Base-by-base conservation (phyloP, 2,113 vertebrate genomes). In the Silurus glanis region DNA sequence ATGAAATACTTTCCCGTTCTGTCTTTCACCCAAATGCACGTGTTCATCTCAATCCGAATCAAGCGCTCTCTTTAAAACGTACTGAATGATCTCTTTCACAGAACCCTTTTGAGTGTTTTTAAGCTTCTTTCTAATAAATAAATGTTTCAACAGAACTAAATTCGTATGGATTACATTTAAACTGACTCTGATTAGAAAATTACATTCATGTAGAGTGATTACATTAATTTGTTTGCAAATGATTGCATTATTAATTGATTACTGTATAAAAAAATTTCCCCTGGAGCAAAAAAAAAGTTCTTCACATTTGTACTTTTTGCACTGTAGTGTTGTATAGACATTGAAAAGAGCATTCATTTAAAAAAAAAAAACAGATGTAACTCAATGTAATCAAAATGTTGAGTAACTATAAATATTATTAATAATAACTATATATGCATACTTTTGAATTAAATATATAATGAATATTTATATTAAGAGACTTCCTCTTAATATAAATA, bases 21-120 rank as follows among this genome's bases (percentile, higher is more conserved):
- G 72, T 53, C 80, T 55, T 59, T 64, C 69, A 72, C 37, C 23
- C 74, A 82, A 59, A 17, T 55, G 21, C 13, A 9, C n/a, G 25
- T 53, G 64, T 51, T 21, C 45, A 9, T 45, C 47, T 85, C 25
- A 13, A 47, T 87, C 47, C 9, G 66, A 64, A 59, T 53, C 67
- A 37, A 53, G 5, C n/a, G 19, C 59, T 3, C 23, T 62, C 62
- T 80, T 72, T 55, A 9, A 76, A 78, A 47, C 51, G 23, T 49
- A 19, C 59, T 64, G 25, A 66, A 28, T 76, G n/a, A 67, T 75
- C 66, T 47, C 28, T 64, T 74, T 61, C 47, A 82, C 80, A 62
- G 6, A 64, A 21, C 21, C 25, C 72, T 8, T 51, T 67, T 7
- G 59, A 80, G 21, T 12, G 56, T 56, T 67, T 64, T 45, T 59